Base-by-base conservation (phyloP, 2,113 vertebrate species). In the Rhinopomastus cyanomelas region DNA sequence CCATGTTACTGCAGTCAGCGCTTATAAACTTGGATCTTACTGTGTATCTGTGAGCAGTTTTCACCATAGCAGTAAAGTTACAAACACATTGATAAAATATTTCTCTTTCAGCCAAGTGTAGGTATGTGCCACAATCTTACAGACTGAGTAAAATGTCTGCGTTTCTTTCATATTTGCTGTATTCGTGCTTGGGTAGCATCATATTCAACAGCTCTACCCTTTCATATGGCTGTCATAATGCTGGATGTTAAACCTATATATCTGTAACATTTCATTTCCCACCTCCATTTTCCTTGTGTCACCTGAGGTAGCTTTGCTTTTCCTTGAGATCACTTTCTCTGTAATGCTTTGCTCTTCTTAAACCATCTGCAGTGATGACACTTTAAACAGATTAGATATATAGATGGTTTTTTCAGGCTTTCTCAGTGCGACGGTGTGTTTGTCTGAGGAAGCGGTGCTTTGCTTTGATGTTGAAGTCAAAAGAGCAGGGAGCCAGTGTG, bases 21-120 rank as follows among this genome's bases (percentile, higher is more conserved):
- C 87, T 71, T 80, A 87, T 81, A 92, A 87, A 85, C 79, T 81
- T 87, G 82, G 92, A 93, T 80, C 80, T 96, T 86, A 18, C 85
- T 77, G 62, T 81, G 72, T 92, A 15, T 73, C 82, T 36, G 17
- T 44, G 23, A 49, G 26, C 69, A 52, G 44, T 59, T 95, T 73
- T 85, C 72, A 19, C 5, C 82, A 25, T 78, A 92, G 92, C 80
- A 95, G 19, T 14, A 49, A 83, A 93, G 91, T 90, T 94, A 80
- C 37, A 87, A 94, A 90, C 71, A 66, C 46, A 29, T 51, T 7
- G 76, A 44, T 84, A 77, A 90, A 88, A 66, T 77, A 46, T 67
- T 93, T 90, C 62, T 76, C 74, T 81, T 52, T 85, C 42, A 79
- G 60, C 30, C 19, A 75, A 74, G 62, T 42, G 39, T 42, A 56